A percentile compares a stretch with the other conserved stretches of the same genome.
phyloP scores from a whole-genome alignment of 1,140 invertebrate genomes.

The Zaprionus taronus region DNA sequence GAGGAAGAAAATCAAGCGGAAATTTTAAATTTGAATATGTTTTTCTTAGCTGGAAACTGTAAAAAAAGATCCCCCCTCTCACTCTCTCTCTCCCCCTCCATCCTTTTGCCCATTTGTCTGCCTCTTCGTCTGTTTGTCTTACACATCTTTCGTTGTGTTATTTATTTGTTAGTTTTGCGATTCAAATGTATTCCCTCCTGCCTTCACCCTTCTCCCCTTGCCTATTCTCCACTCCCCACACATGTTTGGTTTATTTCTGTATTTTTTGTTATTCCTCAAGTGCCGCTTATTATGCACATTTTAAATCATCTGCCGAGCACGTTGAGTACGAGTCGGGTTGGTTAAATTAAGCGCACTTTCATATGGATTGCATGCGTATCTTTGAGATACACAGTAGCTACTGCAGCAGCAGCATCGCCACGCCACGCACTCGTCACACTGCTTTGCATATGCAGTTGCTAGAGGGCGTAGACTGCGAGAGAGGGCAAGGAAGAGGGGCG shows the following conservation, averaged over 20 bases:
- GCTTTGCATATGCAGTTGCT: slow-evolving; percentile 42
- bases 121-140: slow-evolving; percentile 62
- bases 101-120: slow-evolving; percentile 32
- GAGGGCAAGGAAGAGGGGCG: neutral
- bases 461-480: neutral
- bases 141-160: slow-evolving; percentile 72
- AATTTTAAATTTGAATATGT: slow-evolving; percentile 81
- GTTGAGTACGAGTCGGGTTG: neutral
- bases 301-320: slow-evolving; percentile 75
- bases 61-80: neutral
- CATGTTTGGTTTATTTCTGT: slow-evolving; percentile 41
- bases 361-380: slow-evolving; percentile 63
- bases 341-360: slow-evolving; percentile 78
- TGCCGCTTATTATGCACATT: slow-evolving; percentile 82
- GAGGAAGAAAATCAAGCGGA: slow-evolving; percentile 65
- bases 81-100: slow-evolving; percentile 3
- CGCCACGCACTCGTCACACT: slow-evolving; percentile 12
- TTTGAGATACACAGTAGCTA: slow-evolving; percentile 36
- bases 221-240: slow-evolving; percentile 24
- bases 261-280: slow-evolving; percentile 60
- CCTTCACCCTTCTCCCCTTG: neutral
- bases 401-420: neutral
- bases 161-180: slow-evolving; percentile 82
- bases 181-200: slow-evolving; percentile 72
- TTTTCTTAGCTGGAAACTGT: slow-evolving; percentile 59